phyloP scores from a whole-genome alignment of 2,113 vertebrate genomes.

The Microtus ochrogaster region DNA sequence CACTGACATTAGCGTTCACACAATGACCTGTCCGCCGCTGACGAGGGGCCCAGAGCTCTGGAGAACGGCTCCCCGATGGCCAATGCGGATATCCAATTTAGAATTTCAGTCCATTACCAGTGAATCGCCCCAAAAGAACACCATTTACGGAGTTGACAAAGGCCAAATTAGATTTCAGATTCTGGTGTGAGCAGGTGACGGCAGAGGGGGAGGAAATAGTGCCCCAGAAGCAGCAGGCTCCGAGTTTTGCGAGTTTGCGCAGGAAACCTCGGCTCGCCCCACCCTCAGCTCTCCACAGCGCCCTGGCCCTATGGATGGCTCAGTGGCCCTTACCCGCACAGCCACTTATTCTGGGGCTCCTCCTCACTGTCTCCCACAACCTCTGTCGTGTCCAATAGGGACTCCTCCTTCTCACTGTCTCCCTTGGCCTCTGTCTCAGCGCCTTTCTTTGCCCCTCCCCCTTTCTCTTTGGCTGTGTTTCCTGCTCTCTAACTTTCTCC shows the following conservation, averaged over 20 bases:
- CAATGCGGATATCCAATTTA: conserved; percentile 70
- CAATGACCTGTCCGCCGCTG: not conserved
- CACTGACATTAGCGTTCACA: conserved; percentile 1
- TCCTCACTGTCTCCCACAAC: not conserved
- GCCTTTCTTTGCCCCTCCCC: not conserved
- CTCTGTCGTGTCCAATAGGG: not conserved
- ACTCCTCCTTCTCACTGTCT: not conserved
- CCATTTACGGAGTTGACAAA: conserved; percentile 69
- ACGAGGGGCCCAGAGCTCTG: not conserved
- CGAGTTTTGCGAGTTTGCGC: fast-evolving
- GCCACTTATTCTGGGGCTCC: not conserved
- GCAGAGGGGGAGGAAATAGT: not conserved
- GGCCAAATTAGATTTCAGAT: conserved; percentile 75
- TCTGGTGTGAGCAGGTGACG: not conserved
- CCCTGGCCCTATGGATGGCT: not conserved
- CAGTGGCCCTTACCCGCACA: not conserved
- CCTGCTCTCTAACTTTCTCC: not conserved
- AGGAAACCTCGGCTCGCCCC: fast-evolving
- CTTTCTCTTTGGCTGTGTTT: not conserved
- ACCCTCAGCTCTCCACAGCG: not conserved
- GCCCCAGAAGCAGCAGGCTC: not conserved
- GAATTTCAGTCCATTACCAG: conserved; percentile 67
- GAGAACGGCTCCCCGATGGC: conserved; percentile 48
- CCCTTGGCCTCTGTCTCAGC: too few relatives aligned
- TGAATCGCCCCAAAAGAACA: conserved; percentile 76